Evolutionary conservation across 2,113 vertebrate genomes (phyloP), one percentile per base, ranked within the genome.

Genomic region (Ictidomys tridecemlineatus): DNA sequence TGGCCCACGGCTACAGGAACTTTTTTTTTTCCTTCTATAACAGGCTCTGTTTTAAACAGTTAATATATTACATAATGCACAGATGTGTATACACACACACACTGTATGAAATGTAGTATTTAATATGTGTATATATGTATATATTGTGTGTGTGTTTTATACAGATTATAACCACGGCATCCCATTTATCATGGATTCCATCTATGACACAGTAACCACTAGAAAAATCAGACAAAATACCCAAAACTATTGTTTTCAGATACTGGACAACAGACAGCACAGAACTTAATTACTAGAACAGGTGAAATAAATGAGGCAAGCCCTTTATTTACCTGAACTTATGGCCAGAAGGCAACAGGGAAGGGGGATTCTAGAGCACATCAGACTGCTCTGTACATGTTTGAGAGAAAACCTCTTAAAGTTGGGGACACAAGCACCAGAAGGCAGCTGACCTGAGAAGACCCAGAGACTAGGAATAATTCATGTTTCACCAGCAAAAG

Each of bases 201-300:
- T 80, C 86, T 80, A 82, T 65, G 30, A 77, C 16, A n/a, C 17
- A 77, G 16, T 73, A 97, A 82, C 30, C 63, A 77, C 11, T 84
- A 69, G 53, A 93, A 94, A 42, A 96, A 77, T 2, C 32, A 42
- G 77, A 78, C 37, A 76, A 51, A 96, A 83, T 45, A 72, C 14
- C 39, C 42, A 37, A 89, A 89, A 58, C 37, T 42, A 91, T 0
- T 63, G 13, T 89, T 91, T 87, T 74, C 74, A 89, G 77, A 92
- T 37, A 45, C 0, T 72, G 77, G 42, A 78, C 42, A 87, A n/a
- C 42, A 89, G 20, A 79, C 74, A 84, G 20, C 22, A 48, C 0
- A 56, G 56, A 30, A 76, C 34, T 42, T 80, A 69, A 88, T 14
- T 72, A 42, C 34, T 42, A 12, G 91, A 51, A 42, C 92, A 34